A percentile compares a stretch with the other conserved stretches of the same genome.
Evolutionary conservation across 1,140 invertebrate genomes (phyloP).

Genomic region (Oscheius sp.): DNA sequence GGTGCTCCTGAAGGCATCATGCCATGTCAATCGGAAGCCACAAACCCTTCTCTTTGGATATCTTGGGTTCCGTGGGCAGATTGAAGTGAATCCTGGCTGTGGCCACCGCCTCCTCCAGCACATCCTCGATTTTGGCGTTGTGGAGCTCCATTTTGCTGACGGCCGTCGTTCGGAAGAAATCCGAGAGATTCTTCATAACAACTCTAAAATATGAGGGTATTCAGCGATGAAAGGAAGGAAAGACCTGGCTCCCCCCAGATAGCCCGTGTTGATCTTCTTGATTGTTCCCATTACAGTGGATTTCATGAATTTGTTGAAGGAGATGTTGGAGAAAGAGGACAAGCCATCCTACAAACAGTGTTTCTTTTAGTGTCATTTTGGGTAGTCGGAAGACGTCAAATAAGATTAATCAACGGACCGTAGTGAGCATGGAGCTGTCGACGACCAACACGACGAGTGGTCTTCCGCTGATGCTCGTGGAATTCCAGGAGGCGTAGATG

Average conservation of each 20-base stretch:
- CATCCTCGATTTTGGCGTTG: constrained; percentile 46
- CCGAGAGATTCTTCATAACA: constrained; percentile 60
- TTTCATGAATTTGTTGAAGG: constrained; percentile 49
- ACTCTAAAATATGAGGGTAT: constrained; percentile 47
- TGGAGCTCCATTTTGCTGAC: constrained; percentile 59
- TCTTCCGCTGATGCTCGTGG: constrained; percentile 77
- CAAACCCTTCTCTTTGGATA: too few species aligned
- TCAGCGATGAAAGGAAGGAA: background rate
- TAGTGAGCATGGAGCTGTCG: constrained; percentile 76
- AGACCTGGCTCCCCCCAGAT: constrained; percentile 88
- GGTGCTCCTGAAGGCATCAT: background rate
- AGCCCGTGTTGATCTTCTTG: constrained; percentile 96
- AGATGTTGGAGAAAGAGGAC: constrained; percentile 31
- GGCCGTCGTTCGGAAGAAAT: constrained; percentile 60
- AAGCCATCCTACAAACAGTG: constrained; percentile 30
- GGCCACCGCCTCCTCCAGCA: constrained; percentile 17
- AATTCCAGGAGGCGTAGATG: constrained; percentile 88
- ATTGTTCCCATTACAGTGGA: constrained; percentile 92
- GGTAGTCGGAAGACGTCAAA: background rate
- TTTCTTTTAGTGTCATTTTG: background rate
- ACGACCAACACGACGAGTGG: constrained; percentile 83
- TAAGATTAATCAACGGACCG: constrained; percentile 12
- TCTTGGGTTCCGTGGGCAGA: constrained; percentile 32
- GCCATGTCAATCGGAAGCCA: too few species aligned
- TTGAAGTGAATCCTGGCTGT: constrained; percentile 28